Evolutionary conservation across 2,797 vertebrate species (phyloP).

Genomic region (Cyclura pinguis): DNA sequence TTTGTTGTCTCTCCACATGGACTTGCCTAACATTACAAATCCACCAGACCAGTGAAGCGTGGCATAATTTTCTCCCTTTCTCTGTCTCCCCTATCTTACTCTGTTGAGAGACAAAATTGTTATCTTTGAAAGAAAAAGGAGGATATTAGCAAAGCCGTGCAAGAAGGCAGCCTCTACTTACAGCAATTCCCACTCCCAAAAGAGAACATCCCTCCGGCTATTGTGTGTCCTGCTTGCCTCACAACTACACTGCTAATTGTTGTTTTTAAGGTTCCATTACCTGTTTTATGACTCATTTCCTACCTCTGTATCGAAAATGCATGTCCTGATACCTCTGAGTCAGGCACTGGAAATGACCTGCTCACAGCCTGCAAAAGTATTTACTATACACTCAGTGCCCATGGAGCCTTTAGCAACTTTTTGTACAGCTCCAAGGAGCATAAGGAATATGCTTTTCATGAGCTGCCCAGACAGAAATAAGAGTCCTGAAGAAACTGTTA

Average conservation of each 20-base stretch:
- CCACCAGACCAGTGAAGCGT: conserved; percentile 24
- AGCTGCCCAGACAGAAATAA: background rate
- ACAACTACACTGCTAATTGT: conserved; percentile 48
- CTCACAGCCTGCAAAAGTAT: conserved; percentile 57
- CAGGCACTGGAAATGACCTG: conserved; percentile 58
- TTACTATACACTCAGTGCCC: conserved; percentile 45
- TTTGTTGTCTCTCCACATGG: conserved; percentile 61
- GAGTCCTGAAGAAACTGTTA: background rate
- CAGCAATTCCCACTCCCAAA: conserved; percentile 47
- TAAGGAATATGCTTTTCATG: conserved; percentile 36
- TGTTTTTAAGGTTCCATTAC: conserved; percentile 73
- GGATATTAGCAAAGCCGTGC: conserved; percentile 54
- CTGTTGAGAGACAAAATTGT: conserved; percentile 52
- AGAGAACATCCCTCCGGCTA: conserved; percentile 38
- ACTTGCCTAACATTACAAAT: conserved; percentile 58
- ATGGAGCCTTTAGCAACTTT: conserved; percentile 44
- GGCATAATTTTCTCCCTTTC: background rate
- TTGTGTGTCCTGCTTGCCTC: conserved; percentile 44
- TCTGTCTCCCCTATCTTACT: conserved; percentile 37
- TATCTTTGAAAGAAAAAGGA: conserved; percentile 58
- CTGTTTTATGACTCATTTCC: conserved; percentile 72
- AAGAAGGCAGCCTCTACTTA: background rate
- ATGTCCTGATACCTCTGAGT: conserved; percentile 52
- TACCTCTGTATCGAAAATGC: conserved; percentile 54
- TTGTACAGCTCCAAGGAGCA: conserved; percentile 38